phyloP scores from a whole-genome alignment of 2,797 vertebrate genomes.

The Loris lydekkerianus region DNA sequence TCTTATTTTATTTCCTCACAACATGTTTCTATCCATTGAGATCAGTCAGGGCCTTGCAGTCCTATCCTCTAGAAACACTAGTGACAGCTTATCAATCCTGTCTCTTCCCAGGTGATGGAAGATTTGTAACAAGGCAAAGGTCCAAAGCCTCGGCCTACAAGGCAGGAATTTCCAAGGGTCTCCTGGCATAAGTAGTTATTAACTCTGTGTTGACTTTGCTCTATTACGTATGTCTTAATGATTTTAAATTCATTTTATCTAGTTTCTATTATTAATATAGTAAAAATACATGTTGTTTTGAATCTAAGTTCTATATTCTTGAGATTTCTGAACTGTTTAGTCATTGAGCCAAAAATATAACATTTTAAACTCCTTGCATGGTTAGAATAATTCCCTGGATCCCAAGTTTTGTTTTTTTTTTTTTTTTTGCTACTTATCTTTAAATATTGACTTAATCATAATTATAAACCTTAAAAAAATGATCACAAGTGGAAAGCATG shows the following conservation, averaged over 20 bases:
- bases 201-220: conserved; percentile 59
- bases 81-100: conserved; percentile 50
- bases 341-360: conserved; percentile 20
- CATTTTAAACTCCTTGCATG: neutral
- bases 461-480: conserved; percentile 11
- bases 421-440: neutral
- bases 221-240: conserved; percentile 51
- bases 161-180: conserved; percentile 65
- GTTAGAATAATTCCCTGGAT: conserved; percentile 42
- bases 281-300: conserved; percentile 48
- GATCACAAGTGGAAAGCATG: neutral
- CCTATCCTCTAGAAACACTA: conserved; percentile 22
- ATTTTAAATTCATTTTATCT: conserved; percentile 57
- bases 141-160: conserved; percentile 52
- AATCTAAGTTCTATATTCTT: conserved; percentile 45
- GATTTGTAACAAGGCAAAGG: conserved; percentile 64
- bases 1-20: conserved; percentile 29
- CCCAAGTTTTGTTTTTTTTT: conserved; percentile 23
- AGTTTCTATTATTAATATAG: conserved; percentile 42
- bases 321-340: conserved; percentile 46
- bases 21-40: conserved; percentile 39
- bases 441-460: conserved; percentile 48
- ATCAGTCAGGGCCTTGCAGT: conserved; percentile 44
- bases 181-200: conserved; percentile 66
- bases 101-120: conserved; percentile 64